Percentiles rank a stretch among this genome's conserved stretches.
These are phyloP conservation scores for Hemibagrus guttatus DNA, from an alignment of 2,797 vertebrate genomes.

Conservation along the genomic window DNA sequence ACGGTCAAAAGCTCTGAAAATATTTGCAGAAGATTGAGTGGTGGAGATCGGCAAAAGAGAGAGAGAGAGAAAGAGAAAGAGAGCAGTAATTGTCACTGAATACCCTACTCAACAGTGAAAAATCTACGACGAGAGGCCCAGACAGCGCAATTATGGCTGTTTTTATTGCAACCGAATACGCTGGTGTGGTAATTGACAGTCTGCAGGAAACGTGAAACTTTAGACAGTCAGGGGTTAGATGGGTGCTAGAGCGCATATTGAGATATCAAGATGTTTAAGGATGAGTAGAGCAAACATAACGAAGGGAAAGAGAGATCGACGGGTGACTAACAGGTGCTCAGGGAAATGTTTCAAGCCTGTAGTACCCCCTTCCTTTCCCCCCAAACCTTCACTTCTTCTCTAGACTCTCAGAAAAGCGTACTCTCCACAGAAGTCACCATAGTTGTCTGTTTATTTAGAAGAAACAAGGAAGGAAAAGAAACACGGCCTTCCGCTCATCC, in stretches of 20 bases:
- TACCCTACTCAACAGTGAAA: conserved; percentile 41
- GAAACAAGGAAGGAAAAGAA: conserved; percentile 16
- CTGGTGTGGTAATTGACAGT: conserved; percentile 46
- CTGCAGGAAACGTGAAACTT: conserved; percentile 50
- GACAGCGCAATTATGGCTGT: conserved; percentile 51
- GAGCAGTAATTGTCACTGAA: conserved; percentile 53
- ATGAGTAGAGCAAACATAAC: conserved; percentile 44
- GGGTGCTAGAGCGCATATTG: conserved; percentile 8
- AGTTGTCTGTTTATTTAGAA: conserved; percentile 28
- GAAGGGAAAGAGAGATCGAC: background rate
- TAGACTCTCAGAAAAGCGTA: conserved; percentile 29
- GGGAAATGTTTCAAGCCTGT: conserved; percentile 25
- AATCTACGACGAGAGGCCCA: conserved; percentile 44
- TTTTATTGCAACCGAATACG: conserved; percentile 56
- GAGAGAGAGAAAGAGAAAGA: conserved; percentile 30
- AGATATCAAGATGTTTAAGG: conserved; percentile 44
- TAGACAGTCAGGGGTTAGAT: conserved; percentile 48
- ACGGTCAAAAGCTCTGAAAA: conserved; percentile 47
- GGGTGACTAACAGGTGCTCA: conserved; percentile 50
- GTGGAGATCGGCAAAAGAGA: conserved; percentile 25
- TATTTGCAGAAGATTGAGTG: conserved; percentile 53
- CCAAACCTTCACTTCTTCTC: background rate
- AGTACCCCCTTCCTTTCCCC: background rate
- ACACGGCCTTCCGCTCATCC: conserved; percentile 27
- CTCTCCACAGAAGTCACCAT: conserved; percentile 29